A percentile compares a stretch with the other conserved stretches of the same genome.
These are phyloP conservation scores for Phrynosoma blainvillii DNA, from an alignment of 2,113 vertebrate species.

Conservation along the genomic window DNA sequence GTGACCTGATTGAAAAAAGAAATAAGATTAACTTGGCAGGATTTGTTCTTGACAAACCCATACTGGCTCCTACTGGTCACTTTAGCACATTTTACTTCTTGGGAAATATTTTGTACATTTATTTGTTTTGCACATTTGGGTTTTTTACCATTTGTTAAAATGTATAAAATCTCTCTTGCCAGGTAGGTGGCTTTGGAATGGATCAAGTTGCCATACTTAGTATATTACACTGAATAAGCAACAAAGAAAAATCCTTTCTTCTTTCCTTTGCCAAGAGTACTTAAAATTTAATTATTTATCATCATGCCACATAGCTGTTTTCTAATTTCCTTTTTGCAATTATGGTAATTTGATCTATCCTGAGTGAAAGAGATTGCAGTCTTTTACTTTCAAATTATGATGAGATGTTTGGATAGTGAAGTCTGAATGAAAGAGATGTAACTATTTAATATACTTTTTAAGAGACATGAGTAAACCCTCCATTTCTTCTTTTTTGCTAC, in stretches of 20 bases:
- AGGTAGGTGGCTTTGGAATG: background rate
- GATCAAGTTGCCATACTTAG: background rate
- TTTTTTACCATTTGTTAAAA: no score
- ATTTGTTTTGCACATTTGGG: no score
- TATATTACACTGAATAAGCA: background rate
- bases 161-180: background rate
- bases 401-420: background rate
- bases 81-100: no score
- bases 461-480: conserved; percentile 2
- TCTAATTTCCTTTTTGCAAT: conserved; percentile 18
- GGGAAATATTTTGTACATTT: no score
- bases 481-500: conserved; percentile 1
- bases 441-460: background rate
- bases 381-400: background rate
- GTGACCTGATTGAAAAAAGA: no score
- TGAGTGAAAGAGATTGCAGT: background rate
- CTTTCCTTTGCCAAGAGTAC: background rate
- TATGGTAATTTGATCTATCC: conserved; percentile 3
- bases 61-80: no score
- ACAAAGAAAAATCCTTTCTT: background rate
- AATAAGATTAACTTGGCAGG: no score
- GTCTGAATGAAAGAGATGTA: background rate
- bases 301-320: conserved; percentile 22
- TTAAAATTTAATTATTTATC: conserved; percentile 26
- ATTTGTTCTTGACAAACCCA: no score